Percentiles rank a stretch among this genome's conserved stretches.
phyloP scores from a whole-genome alignment of 2,113 vertebrate species.

The Cisticola juncidis region DNA sequence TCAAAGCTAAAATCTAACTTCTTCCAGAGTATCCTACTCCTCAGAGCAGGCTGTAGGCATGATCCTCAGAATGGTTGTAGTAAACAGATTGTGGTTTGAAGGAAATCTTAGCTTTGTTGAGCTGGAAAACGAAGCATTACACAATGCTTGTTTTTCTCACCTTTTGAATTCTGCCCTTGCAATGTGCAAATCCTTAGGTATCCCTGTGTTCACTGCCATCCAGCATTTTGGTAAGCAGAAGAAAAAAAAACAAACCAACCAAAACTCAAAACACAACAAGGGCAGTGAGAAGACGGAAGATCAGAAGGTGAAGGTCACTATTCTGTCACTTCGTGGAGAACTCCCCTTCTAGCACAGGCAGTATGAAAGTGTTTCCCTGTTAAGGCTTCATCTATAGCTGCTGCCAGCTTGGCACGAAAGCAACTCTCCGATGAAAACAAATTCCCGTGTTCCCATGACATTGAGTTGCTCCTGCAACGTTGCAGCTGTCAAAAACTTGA shows the following conservation, averaged over 20 bases:
- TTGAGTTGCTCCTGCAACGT: neutral
- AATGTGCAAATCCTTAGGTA: neutral
- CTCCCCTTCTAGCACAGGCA: neutral
- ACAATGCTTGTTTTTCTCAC: constrained; percentile 27
- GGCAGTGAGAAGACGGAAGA: neutral
- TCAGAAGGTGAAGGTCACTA: neutral
- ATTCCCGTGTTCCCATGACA: constrained; percentile 1
- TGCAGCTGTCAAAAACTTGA: constrained; percentile 1
- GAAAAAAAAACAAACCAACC: neutral
- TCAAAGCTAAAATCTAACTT: neutral
- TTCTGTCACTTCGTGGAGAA: neutral
- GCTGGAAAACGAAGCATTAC: neutral
- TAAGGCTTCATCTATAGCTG: neutral
- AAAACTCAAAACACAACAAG: neutral
- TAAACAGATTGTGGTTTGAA: neutral
- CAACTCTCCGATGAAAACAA: neutral
- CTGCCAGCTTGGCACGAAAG: constrained; percentile 44
- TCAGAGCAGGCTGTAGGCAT: neutral
- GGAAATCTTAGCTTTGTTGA: neutral
- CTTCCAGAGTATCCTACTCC: neutral
- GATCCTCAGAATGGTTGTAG: neutral
- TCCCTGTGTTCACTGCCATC: neutral
- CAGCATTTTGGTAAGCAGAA: neutral
- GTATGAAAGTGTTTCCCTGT: neutral
- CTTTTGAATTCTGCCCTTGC: constrained; percentile 7